Evolutionary conservation across 2,113 vertebrate genomes (phyloP).

Genomic region (Otolemur garnettii): DNA sequence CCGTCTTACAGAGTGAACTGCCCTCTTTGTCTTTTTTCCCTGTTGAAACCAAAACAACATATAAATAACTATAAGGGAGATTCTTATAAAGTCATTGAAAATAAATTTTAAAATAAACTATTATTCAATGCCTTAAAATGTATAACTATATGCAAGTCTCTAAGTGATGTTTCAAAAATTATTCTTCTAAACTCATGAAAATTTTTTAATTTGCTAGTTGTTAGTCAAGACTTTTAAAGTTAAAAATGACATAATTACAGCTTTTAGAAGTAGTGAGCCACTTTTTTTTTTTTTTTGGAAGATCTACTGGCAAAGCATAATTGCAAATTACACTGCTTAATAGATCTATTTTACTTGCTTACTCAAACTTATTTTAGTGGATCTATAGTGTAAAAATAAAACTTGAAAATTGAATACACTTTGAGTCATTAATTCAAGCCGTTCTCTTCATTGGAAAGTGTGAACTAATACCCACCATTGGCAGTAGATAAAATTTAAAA

Average conservation of each 20-base stretch:
- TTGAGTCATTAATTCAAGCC: slow-evolving; percentile 18
- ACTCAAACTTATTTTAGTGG: slow-evolving; percentile 20
- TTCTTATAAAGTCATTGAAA: slow-evolving; percentile 20
- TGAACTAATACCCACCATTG: not conserved
- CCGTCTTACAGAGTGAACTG: not conserved
- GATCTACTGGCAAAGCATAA: slow-evolving; percentile 43
- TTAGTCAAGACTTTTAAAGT: slow-evolving; percentile 58
- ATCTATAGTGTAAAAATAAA: slow-evolving; percentile 61
- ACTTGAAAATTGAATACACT: not conserved
- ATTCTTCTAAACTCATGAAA: slow-evolving; percentile 45
- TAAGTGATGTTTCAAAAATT: slow-evolving; percentile 36
- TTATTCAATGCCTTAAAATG: slow-evolving; percentile 15
- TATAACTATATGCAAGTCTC: slow-evolving; percentile 10
- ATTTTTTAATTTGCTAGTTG: slow-evolving; percentile 48
- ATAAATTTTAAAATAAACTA: slow-evolving; percentile 45
- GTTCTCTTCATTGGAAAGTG: not conserved
- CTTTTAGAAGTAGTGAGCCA: slow-evolving; percentile 50
- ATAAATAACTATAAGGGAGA: not conserved
- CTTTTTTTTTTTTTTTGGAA: slow-evolving; percentile 37
- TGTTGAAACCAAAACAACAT: slow-evolving; percentile 49
- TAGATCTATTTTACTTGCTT: slow-evolving; percentile 58
- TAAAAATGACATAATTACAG: slow-evolving; percentile 55
- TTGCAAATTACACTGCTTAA: slow-evolving; percentile 56
- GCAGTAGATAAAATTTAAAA: slow-evolving; percentile 25
- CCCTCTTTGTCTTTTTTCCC: not conserved